These are phyloP conservation scores for Oryzias javanicus DNA, from an alignment of 2,113 vertebrate species.

Conservation along the genomic window DNA sequence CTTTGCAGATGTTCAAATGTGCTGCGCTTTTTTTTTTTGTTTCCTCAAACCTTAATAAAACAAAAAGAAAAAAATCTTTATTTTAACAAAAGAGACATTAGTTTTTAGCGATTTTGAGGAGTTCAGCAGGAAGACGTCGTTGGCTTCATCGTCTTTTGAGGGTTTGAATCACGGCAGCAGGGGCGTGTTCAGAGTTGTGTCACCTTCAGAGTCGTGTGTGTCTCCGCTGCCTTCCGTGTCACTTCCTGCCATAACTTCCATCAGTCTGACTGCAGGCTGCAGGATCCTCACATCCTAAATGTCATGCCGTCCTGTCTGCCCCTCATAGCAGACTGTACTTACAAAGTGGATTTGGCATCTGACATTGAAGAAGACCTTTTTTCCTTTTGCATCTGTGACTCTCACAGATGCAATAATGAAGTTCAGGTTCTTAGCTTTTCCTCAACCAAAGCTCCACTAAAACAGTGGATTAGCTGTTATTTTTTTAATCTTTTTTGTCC, in stretches of 20 bases:
- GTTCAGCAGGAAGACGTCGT: no score
- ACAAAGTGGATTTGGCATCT: background rate
- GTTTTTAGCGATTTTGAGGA: no score
- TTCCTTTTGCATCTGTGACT: background rate
- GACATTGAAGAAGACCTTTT: background rate
- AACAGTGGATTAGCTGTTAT: background rate
- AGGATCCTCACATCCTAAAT: slow-evolving; percentile 6
- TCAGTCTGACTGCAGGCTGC: slow-evolving; percentile 6
- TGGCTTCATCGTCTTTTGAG: no score
- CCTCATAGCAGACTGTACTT: background rate
- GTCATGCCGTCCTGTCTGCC: background rate
- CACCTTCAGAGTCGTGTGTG: background rate
- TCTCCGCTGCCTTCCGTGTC: background rate
- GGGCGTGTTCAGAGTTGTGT: no score
- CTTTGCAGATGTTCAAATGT: no score
- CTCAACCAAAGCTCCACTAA: background rate
- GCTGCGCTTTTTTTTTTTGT: no score
- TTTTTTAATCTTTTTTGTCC: background rate
- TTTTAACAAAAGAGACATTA: no score
- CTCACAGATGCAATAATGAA: no score
- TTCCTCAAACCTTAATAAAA: no score
- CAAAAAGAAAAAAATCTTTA: no score
- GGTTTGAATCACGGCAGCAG: no score
- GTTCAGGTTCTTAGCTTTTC: background rate
- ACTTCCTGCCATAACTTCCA: background rate